Conservation (phyloP, 2,888 invertebrate species). For the Drosophila heteroneura region DNA sequence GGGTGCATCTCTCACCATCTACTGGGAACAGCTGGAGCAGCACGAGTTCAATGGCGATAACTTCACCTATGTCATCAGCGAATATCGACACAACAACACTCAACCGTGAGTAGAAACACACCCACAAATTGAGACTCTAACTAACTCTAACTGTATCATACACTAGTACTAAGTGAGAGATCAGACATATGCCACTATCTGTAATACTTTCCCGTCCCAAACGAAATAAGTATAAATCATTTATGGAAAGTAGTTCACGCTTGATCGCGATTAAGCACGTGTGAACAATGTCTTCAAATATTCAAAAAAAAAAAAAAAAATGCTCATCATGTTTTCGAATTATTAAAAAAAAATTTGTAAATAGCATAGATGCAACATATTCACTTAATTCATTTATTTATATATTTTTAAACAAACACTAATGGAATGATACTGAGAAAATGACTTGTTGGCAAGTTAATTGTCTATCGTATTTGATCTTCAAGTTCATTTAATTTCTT, state of each 20-base stretch:
- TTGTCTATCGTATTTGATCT: neutral
- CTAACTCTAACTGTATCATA: neutral
- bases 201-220: neutral
- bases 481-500: neutral
- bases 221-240: neutral
- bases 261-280: neutral
- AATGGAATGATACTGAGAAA: neutral
- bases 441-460: neutral
- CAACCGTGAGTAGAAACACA: conserved; percentile 61
- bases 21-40: conserved; percentile 91
- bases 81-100: conserved; percentile 72
- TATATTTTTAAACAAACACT: neutral
- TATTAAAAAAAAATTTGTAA: too few relatives aligned
- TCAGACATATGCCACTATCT: neutral
- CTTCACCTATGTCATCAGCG: conserved; percentile 89
- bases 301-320: too few relatives aligned
- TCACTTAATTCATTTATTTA: neutral
- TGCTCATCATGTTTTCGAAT: too few relatives aligned
- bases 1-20: conserved; percentile 89
- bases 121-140: neutral
- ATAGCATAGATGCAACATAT: neutral
- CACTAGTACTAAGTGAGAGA: neutral
- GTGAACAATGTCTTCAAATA: neutral
- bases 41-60: conserved; percentile 90
- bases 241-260: neutral